phyloP scores from a whole-genome alignment of 2,888 invertebrate species.

The Leptinotarsa peninsularis region DNA sequence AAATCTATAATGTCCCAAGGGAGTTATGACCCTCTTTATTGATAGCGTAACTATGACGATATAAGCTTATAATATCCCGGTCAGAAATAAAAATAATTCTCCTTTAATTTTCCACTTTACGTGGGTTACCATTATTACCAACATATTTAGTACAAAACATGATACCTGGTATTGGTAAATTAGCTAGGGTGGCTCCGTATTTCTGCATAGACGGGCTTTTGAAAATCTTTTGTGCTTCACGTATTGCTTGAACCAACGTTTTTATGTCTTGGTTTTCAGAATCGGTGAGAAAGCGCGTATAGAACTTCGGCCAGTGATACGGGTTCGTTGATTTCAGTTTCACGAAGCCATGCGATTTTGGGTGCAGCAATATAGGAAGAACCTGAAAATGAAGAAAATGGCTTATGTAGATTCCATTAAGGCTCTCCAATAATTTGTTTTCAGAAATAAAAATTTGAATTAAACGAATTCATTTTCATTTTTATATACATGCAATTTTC shows the following conservation, averaged over 20 bases:
- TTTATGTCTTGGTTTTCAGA: conserved; percentile 68
- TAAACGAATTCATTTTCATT: no score
- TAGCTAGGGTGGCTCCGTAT: conserved; percentile 45
- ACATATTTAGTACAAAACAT: neutral
- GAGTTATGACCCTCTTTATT: no score
- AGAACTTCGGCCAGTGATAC: conserved; percentile 77
- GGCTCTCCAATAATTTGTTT: no score
- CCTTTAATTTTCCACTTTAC: no score
- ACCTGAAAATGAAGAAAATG: conserved; percentile 56
- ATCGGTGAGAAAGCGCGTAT: conserved; percentile 84
- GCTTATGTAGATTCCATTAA: no score
- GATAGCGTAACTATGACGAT: no score
- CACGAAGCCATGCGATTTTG: conserved; percentile 77
- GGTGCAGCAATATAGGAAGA: conserved; percentile 79
- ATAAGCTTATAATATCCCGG: no score
- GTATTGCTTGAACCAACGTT: conserved; percentile 63
- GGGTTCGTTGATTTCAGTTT: conserved; percentile 79
- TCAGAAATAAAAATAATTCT: no score
- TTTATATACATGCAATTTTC: no score
- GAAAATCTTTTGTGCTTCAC: conserved; percentile 68
- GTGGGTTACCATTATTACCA: neutral
- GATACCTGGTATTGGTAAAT: conserved; percentile 48
- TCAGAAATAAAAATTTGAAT: no score
- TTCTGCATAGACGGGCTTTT: conserved; percentile 67
- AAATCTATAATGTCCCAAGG: no score